Base-by-base conservation (phyloP, 2,888 invertebrate genomes). In the Stenodema calcarata region DNA sequence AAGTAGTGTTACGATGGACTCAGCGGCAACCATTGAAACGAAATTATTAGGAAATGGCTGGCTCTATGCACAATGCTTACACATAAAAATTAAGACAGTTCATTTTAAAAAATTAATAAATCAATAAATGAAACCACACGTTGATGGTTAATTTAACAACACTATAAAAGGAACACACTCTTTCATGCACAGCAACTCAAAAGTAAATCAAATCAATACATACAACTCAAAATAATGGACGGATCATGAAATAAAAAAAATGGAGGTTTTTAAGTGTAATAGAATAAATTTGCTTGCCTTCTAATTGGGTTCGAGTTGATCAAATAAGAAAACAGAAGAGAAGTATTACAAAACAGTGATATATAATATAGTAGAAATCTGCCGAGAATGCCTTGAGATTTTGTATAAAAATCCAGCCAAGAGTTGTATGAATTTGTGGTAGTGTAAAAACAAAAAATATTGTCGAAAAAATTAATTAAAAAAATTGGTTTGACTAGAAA, bases 121-220 rank as follows among this genome's bases (percentile, higher is more conserved):
- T 23, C 11, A 44, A 73, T 35, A 73, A 73, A 73, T 41, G 30
- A 18, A 35, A 73, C 30, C 30, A 73, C n/a, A 73, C 14, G n/a
- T 35, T 73, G 73, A 73, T 73, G 30, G 41, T 41, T 62, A 62
- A 11, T 62, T 62, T 70, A 23, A 69, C 42, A 41, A 42, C 28
- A 30, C 44, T 42, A 86, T 42, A 79, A 82, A 87, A 75, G 28
- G 79, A 87, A 88, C 88, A 88, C 88, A 88, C 85, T 79, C 83
- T 78, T 76, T 73, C 86, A 88, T 85, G 75, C 73, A 80, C 85
- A 83, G 85, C 82, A 69, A 83, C 76, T 86, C 50, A 87, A 82
- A 87, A 78, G 54, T 42, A 87, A 87, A 87, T 30, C 35, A 82
- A 87, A 86, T 28, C 54, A 84, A 78, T 70, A 75, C 44, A 50